These are phyloP conservation scores for Dolichomitus sp. DNA, from an alignment of 2,888 invertebrate genomes.

Conservation along the genomic window DNA sequence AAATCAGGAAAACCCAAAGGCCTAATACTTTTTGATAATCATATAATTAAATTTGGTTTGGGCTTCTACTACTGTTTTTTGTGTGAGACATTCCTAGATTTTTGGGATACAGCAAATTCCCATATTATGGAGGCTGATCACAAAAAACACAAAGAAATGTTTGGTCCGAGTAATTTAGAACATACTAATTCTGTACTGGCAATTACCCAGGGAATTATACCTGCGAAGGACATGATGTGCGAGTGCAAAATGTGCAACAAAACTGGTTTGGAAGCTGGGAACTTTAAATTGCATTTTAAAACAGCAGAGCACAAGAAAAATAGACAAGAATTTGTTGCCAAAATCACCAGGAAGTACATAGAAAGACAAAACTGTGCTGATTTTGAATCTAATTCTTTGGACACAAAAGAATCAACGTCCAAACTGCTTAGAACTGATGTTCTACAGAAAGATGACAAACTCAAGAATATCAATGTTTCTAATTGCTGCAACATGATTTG, in stretches of 20 bases:
- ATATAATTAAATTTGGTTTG: not conserved
- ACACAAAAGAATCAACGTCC: not conserved
- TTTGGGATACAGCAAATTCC: not conserved
- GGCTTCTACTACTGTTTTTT: conserved; percentile 21
- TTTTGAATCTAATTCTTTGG: not conserved
- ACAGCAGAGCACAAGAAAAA: not conserved
- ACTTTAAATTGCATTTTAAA: not conserved
- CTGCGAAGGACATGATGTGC: not conserved
- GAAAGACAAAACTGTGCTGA: not conserved
- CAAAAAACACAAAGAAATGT: not conserved
- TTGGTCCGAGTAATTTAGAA: not conserved
- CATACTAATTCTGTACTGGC: not conserved
- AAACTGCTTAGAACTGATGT: not conserved
- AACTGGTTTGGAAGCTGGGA: not conserved
- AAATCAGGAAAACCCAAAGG: not conserved
- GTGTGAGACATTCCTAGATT: conserved; percentile 20
- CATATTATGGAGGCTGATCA: not conserved
- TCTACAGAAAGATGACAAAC: not conserved
- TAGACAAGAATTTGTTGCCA: not conserved
- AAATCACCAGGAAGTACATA: not conserved
- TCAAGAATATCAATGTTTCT: not conserved
- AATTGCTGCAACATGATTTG: not conserved
- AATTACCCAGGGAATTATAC: not conserved
- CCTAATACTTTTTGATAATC: not conserved
- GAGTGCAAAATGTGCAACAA: not conserved